These are phyloP conservation scores for Aelia acuminata DNA, from an alignment of 2,888 invertebrate genomes.

Conservation along the genomic window DNA sequence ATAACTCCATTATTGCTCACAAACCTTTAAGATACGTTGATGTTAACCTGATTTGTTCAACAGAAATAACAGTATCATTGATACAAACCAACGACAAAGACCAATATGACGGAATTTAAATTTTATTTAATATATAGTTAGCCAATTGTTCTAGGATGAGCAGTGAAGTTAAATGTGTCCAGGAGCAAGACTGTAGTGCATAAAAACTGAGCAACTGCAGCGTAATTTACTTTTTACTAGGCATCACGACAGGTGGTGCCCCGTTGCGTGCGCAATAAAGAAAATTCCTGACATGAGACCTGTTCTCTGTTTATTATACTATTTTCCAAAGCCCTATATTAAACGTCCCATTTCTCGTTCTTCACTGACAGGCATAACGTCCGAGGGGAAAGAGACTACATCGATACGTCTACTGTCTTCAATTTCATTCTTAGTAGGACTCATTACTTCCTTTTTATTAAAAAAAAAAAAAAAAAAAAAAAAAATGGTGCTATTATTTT, in stretches of 20 bases:
- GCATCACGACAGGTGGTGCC: constrained; percentile 9
- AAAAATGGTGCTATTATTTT: no score
- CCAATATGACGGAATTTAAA: background rate
- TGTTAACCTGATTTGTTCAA: no score
- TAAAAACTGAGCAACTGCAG: constrained; percentile 22
- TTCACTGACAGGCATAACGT: constrained; percentile 22
- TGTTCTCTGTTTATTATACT: constrained; percentile 49
- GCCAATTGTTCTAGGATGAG: background rate
- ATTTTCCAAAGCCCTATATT: constrained; percentile 24
- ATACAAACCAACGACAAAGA: background rate
- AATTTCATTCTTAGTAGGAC: background rate
- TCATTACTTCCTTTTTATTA: background rate
- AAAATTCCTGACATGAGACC: constrained; percentile 50
- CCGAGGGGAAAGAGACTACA: background rate
- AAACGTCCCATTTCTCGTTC: constrained; percentile 23
- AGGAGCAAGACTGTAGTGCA: background rate
- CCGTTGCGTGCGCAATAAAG: constrained; percentile 50
- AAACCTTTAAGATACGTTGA: no score
- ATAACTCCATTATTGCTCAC: no score
- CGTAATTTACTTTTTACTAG: constrained; percentile 46
- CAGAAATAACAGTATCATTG: background rate
- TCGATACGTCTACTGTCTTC: background rate
- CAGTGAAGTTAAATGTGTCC: background rate
- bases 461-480: no score
- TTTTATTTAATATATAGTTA: background rate